A percentile compares a stretch with the other conserved stretches of the same genome.
These are phyloP conservation scores for Coptodon bakossiorum DNA, from an alignment of 2,113 vertebrate genomes.

Conservation along the genomic window DNA sequence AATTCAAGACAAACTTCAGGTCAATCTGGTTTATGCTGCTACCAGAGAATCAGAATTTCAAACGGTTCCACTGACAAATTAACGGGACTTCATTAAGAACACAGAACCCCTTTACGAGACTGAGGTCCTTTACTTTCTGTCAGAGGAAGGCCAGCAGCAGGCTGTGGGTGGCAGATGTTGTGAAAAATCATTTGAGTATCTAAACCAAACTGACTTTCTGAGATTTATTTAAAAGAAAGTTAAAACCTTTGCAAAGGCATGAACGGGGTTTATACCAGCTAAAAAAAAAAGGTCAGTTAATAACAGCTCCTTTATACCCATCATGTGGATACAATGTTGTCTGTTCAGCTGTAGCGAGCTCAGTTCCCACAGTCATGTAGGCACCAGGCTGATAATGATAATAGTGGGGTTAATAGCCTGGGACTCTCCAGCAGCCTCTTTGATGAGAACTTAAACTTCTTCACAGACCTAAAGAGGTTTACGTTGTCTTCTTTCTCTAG, in stretches of 20 bases:
- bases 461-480: neutral
- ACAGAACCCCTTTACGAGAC: neutral
- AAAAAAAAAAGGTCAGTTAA: neutral
- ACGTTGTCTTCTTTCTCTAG: neutral
- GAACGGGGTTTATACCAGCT: neutral
- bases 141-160: neutral
- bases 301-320: neutral
- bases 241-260: neutral
- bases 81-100: neutral
- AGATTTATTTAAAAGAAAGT: neutral
- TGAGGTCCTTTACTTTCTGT: neutral
- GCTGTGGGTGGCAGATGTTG: neutral
- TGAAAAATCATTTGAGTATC: neutral
- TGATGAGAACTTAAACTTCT: neutral
- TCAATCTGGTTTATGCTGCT: neutral
- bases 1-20: neutral
- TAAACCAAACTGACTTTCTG: neutral
- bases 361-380: too few species aligned
- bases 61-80: neutral
- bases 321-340: neutral
- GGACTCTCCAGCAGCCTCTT: neutral
- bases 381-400: too few species aligned
- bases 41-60: neutral
- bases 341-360: neutral
- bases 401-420: neutral